Evolutionary conservation across 2,797 vertebrate genomes (phyloP), one percentile per base, ranked within the genome.

Genomic region (Melanotaenia maccullochi): DNA sequence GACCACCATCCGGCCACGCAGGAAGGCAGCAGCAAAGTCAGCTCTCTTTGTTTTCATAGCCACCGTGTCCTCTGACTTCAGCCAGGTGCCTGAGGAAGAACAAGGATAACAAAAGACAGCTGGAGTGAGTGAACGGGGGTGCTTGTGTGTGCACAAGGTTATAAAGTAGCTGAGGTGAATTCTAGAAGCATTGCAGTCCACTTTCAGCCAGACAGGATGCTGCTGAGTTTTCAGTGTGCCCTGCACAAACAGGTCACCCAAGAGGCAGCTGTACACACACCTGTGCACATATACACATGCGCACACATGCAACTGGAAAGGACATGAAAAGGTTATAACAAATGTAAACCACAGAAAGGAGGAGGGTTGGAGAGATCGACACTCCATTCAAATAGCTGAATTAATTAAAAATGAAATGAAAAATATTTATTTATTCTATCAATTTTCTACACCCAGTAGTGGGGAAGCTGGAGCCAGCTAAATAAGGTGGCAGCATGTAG

Each of bases 31-130:
- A 28, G 95, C 95, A 3, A 99, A 99, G 86, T 99, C 98, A 1
- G 98, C 98, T 59, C 98, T 93, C 78, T 96, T 96, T 36, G 97
- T 99, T 92, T 96, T 98, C 94, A 99, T 95, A 68, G 94, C 93
- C 67, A 94, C 94, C 0, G 95, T 97, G 38, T 96, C 96, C 59
- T 98, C 97, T 18, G 92, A 95, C 93, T 97, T 98, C 91, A 97
- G 81, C 98, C 98, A 99, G 4, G 81, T 87, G 1, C 97, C 98
- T 99, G 71, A 71, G 51, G n/a, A 42, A 61, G 56, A 79, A 63
- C 30, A 24, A 54, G 60, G 40, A 60, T 9, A 42, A 66, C 38
- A 75, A 40, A 38, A 2, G 6, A 49, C 57, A 80, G 60, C 52
- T 62, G 59, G 56, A 60, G 65, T 24, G 64, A 79, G 61, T 28